Base-by-base conservation (phyloP, 2,113 vertebrate genomes). In the Neofelis nebulosa region DNA sequence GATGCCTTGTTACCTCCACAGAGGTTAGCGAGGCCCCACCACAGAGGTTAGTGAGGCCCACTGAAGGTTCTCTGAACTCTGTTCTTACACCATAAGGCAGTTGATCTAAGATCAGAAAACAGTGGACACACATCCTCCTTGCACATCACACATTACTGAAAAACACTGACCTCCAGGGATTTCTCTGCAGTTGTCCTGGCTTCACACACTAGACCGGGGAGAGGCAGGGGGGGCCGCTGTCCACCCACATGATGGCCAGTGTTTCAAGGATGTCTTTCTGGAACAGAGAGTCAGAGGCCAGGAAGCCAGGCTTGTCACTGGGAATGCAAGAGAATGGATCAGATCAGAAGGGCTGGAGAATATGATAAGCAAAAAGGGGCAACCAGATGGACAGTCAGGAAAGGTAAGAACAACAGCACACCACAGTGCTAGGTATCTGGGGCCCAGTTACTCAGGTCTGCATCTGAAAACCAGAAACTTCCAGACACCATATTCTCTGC, bases 11-110 rank as follows among this genome's bases (percentile, higher is more conserved):
- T 19, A 65, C 84, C 55, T 31, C 11, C 68, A 7, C 16, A 21
- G 65, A 76, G 29, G 61, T 25, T 5, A 41, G 45, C 0, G 8
- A 71, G 45, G 41, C 66, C 73, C 0, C 41, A 45, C 10, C 68
- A 7, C 16, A 25, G 65, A 76, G 29, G 61, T 19, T 5, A 41
- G 45, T 0, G 8, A 71, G 45, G 41, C 57, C 73, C 0, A 0
- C 38, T 4, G 38, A n/a, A 76, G n/a, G 57, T 21, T 14, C 90
- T 91, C 48, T 29, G 23, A 78, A 4, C 23, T 27, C 66, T 18
- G 68, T 11, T 78, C 73, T 94, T 21, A 66, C 19, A 18, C 52
- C 29, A 38, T 21, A 7, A 84, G 36, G 25, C 48, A 84, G 36
- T 15, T 0, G 0, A 25, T 27, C 36, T 31, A 33, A 88, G 36